Percentiles rank a stretch among this genome's conserved stretches.
Evolutionary conservation across 2,888 invertebrate species (phyloP).

Genomic region (Apodemia zela): DNA sequence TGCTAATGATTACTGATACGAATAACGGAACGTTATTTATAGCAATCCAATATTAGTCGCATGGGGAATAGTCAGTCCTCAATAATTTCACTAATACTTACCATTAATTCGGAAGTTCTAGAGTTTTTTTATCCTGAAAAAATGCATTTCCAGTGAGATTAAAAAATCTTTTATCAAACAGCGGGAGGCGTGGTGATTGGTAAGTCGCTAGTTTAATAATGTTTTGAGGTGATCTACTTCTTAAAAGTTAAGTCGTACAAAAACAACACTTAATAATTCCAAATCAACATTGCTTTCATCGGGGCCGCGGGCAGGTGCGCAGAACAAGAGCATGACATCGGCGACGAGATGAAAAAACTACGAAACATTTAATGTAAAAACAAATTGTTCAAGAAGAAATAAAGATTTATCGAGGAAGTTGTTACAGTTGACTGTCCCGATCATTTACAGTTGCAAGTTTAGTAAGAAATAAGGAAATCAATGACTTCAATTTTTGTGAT

Average conservation of each 20-base stretch:
- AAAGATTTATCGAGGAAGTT: conserved; percentile 72
- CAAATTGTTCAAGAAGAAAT: conserved; percentile 73
- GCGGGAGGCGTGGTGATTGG: too few species aligned
- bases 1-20: too few species aligned
- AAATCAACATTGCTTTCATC: conserved; percentile 62
- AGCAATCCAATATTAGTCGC: too few species aligned
- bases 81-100: too few species aligned
- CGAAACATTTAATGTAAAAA: conserved; percentile 68
- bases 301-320: conserved; percentile 48
- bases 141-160: too few species aligned
- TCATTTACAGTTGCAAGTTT: conserved; percentile 64
- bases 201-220: too few species aligned
- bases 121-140: too few species aligned
- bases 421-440: conserved; percentile 76
- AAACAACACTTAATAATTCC: conserved; percentile 70
- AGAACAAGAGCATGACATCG: conserved; percentile 50
- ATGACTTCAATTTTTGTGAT: conserved; percentile 66
- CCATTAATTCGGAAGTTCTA: too few species aligned
- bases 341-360: conserved; percentile 33
- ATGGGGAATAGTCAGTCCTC: too few species aligned
- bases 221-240: conserved; percentile 62
- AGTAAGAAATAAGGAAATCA: conserved; percentile 61
- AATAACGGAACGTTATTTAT: too few species aligned
- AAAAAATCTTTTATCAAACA: too few species aligned
- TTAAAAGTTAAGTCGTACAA: conserved; percentile 68